These are phyloP conservation scores for Pyrocoelia pectoralis DNA, from an alignment of 2,888 invertebrate species.

Conservation along the genomic window DNA sequence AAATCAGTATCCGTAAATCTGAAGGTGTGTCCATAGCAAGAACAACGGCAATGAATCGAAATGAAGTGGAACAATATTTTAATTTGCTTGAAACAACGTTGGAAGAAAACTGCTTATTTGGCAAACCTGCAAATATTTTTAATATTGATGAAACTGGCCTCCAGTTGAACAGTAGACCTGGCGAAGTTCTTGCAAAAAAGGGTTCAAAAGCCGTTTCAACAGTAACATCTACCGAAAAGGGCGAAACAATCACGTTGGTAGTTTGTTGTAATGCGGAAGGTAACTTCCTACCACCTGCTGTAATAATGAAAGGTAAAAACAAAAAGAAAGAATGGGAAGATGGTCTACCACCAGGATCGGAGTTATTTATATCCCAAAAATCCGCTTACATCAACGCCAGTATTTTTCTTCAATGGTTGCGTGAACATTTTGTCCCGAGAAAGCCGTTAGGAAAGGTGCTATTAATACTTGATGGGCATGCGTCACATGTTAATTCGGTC, in stretches of 20 bases:
- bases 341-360: neutral
- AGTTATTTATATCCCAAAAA: neutral
- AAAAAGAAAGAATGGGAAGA: neutral
- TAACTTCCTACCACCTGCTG: neutral
- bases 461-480: no score
- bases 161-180: no score
- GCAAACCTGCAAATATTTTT: slow-evolving; percentile 15
- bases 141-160: slow-evolving; percentile 8
- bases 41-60: slow-evolving; percentile 42
- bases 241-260: neutral
- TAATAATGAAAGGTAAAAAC: neutral
- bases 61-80: slow-evolving; percentile 35
- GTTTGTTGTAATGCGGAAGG: neutral
- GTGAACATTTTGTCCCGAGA: slow-evolving; percentile 2
- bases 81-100: neutral
- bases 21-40: slow-evolving; percentile 46
- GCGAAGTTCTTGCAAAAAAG: neutral
- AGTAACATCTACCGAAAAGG: neutral
- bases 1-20: slow-evolving; percentile 44
- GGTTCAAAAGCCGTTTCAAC: neutral
- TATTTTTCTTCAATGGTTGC: neutral
- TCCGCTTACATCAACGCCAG: no score
- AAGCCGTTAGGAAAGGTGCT: no score
- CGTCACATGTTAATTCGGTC: no score
- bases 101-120: neutral